phyloP scores from a whole-genome alignment of 2,888 invertebrate genomes.

The Xanthia icteritia region DNA sequence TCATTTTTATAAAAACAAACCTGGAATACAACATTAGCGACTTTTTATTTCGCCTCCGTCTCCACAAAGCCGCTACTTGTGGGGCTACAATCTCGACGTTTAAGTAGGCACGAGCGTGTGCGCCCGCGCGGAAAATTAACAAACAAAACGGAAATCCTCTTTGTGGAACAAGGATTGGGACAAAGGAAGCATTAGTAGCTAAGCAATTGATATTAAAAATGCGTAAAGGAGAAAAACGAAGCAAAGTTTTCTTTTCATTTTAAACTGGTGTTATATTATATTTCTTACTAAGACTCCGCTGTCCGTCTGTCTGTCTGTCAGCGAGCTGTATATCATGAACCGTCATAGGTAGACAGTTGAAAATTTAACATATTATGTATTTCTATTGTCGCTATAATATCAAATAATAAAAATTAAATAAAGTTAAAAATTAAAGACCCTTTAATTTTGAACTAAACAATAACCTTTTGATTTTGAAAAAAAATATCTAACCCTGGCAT shows the following conservation, averaged over 20 bases:
- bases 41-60: constrained; percentile 26
- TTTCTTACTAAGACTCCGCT: no score
- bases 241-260: constrained; percentile 15
- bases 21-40: background rate
- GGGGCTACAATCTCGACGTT: constrained; percentile 48
- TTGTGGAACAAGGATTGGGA: constrained; percentile 65
- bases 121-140: constrained; percentile 79
- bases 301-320: no score
- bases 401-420: no score
- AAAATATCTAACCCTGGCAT: no score
- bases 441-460: no score
- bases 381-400: no score
- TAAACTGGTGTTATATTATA: background rate
- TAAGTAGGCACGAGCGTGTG: constrained; percentile 70
- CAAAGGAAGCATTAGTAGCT: constrained; percentile 57
- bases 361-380: no score
- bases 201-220: constrained; percentile 64
- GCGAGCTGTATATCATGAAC: no score
- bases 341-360: no score
- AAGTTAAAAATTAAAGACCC: no score
- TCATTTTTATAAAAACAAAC: no score
- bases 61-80: constrained; percentile 50
- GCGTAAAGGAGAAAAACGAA: constrained; percentile 36
- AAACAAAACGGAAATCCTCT: constrained; percentile 80
- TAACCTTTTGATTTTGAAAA: no score